Conservation (phyloP, 1,140 invertebrate genomes). For the Drosophila malerkotliana region DNA sequence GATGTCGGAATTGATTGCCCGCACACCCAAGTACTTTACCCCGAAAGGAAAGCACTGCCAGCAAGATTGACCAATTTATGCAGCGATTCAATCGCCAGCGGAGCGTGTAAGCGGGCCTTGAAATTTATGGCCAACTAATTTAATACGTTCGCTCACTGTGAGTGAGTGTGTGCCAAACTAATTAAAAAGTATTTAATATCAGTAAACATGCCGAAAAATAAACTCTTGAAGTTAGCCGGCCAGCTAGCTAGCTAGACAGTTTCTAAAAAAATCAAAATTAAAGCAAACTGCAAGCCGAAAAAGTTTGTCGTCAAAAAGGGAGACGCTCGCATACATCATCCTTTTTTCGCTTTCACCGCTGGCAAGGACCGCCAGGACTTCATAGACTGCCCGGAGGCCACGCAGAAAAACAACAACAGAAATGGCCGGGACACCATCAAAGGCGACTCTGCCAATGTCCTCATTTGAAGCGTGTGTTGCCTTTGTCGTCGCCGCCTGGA, state of each 20-base stretch:
- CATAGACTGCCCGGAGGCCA: constrained; percentile 46
- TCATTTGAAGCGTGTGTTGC: constrained; percentile 50
- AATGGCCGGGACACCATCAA: constrained; percentile 12
- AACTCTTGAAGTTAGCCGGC: constrained; percentile 37
- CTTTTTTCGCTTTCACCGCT: constrained; percentile 14
- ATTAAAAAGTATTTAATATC: constrained; percentile 81
- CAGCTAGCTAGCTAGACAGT: neutral
- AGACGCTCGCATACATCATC: constrained; percentile 35
- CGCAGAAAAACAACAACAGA: constrained; percentile 3
- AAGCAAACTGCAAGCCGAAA: constrained; percentile 44
- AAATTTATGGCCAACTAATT: constrained; percentile 60
- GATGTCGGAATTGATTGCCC: constrained; percentile 65
- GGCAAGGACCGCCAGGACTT: constrained; percentile 29
- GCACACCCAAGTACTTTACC: constrained; percentile 22
- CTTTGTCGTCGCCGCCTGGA: constrained; percentile 52
- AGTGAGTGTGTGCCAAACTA: constrained; percentile 67
- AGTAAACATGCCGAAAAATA: constrained; percentile 73
- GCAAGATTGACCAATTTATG: constrained; percentile 52
- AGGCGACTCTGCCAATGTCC: constrained; percentile 33
- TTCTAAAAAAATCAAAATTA: constrained; percentile 25
- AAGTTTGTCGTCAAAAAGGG: constrained; percentile 66
- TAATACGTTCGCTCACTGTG: constrained; percentile 59
- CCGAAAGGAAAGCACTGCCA: constrained; percentile 14
- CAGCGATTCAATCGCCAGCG: constrained; percentile 45
- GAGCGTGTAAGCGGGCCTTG: constrained; percentile 35